Conservation (phyloP, 2,888 invertebrate species). For the Ichneumoninae sp. region DNA sequence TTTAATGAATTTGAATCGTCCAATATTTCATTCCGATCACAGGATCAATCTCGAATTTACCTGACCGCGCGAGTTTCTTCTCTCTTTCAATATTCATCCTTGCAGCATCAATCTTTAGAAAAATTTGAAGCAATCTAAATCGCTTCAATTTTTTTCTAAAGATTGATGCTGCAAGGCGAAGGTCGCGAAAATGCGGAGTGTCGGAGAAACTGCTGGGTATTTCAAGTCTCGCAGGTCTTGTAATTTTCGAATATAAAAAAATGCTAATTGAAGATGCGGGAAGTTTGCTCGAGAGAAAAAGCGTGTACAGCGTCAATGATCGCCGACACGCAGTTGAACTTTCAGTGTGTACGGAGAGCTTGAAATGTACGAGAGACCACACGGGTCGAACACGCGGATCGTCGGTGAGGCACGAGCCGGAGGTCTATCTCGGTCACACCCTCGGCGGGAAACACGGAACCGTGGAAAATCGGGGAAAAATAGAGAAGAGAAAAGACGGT, state of each 20-base stretch:
- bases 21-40: neutral
- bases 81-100: neutral
- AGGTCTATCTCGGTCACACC: constrained; percentile 33
- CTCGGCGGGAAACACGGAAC: constrained; percentile 8
- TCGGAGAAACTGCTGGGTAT: neutral
- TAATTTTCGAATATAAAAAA: neutral
- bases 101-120: neutral
- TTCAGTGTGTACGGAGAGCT: constrained; percentile 1
- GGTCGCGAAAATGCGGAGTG: too few species aligned
- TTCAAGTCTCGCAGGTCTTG: neutral
- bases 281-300: neutral
- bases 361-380: constrained; percentile 4
- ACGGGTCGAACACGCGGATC: neutral
- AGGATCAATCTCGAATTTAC: neutral
- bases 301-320: neutral
- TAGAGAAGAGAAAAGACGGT: constrained; percentile 32
- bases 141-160: neutral
- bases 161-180: neutral
- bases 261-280: neutral
- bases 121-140: neutral
- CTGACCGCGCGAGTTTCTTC: neutral
- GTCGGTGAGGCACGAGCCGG: constrained; percentile 3
- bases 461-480: constrained; percentile 17
- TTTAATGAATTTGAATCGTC: neutral
- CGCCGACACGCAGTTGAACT: constrained; percentile 30